These are phyloP conservation scores for Lordiphosa clarofinis DNA, from an alignment of 1,140 invertebrate genomes.

Conservation along the genomic window DNA sequence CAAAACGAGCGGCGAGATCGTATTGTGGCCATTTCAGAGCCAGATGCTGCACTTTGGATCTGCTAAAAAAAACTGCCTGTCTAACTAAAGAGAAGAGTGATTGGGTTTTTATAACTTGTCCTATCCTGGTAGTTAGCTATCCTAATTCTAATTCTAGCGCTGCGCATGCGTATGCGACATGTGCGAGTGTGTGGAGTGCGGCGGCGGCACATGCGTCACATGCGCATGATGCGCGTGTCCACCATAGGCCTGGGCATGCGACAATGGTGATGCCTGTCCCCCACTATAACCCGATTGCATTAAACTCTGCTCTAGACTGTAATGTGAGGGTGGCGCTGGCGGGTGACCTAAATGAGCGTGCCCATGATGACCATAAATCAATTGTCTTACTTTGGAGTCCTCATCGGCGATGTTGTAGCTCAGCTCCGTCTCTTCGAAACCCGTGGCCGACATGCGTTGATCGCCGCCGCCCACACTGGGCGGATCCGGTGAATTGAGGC, in stretches of 20 bases:
- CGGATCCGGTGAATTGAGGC: conserved; percentile 98
- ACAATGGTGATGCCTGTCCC: conserved; percentile 80
- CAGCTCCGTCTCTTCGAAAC: conserved; percentile 98
- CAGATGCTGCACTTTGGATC: conserved; percentile 65
- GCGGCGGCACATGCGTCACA: conserved; percentile 71
- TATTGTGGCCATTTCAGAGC: conserved; percentile 44
- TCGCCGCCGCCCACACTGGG: conserved; percentile 86
- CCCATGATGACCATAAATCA: conserved; percentile 90
- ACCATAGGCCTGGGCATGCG: conserved; percentile 76
- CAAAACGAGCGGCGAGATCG: conserved; percentile 74
- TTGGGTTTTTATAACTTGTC: not conserved
- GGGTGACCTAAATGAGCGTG: conserved; percentile 81
- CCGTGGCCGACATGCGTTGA: conserved; percentile 98
- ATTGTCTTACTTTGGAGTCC: conserved; percentile 97
- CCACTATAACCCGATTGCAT: conserved; percentile 80
- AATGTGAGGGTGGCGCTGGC: conserved; percentile 74
- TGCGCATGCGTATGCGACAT: conserved; percentile 79
- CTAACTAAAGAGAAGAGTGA: conserved; percentile 27
- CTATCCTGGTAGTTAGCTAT: conserved; percentile 13
- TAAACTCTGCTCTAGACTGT: conserved; percentile 77
- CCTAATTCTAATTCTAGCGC: conserved; percentile 49
- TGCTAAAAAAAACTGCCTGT: conserved; percentile 48
- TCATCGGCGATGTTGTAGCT: conserved; percentile 97
- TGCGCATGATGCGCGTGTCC: conserved; percentile 75
- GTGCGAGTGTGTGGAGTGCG: conserved; percentile 78